These are phyloP conservation scores for Bos indicus DNA, from an alignment of 2,113 vertebrate species.

Conservation along the genomic window DNA sequence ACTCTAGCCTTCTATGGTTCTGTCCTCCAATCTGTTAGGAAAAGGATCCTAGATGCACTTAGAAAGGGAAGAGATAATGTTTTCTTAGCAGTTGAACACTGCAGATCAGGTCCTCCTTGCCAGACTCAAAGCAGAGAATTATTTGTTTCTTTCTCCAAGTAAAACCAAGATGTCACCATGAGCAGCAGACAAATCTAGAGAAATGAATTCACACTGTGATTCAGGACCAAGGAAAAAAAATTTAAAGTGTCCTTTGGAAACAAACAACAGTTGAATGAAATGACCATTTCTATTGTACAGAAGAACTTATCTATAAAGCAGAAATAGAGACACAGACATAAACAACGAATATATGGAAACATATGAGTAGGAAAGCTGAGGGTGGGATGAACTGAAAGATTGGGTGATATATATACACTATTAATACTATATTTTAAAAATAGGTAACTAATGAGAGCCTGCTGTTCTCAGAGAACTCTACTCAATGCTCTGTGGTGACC, in stretches of 20 bases:
- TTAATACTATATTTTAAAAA: neutral
- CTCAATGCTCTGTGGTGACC: neutral
- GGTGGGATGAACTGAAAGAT: neutral
- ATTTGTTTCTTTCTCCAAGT: conserved; percentile 12
- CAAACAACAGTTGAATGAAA: neutral
- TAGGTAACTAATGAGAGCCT: neutral
- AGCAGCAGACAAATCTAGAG: neutral
- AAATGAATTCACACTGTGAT: neutral
- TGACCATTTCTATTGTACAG: neutral
- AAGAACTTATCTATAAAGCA: neutral
- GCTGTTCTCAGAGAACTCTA: neutral
- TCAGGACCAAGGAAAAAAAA: neutral
- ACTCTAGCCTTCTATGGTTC: neutral
- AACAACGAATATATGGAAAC: neutral
- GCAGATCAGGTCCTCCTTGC: neutral
- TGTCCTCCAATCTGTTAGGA: neutral
- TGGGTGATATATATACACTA: neutral
- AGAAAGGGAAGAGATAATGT: neutral
- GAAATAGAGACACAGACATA: neutral
- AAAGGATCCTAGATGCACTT: neutral
- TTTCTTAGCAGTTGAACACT: neutral
- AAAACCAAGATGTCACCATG: neutral
- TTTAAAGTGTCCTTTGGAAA: neutral
- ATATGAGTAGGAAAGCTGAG: neutral
- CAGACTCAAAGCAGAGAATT: neutral